Conservation (phyloP, 92 coral and sea anemone genomes). For the Pocillopora meandrina region DNA sequence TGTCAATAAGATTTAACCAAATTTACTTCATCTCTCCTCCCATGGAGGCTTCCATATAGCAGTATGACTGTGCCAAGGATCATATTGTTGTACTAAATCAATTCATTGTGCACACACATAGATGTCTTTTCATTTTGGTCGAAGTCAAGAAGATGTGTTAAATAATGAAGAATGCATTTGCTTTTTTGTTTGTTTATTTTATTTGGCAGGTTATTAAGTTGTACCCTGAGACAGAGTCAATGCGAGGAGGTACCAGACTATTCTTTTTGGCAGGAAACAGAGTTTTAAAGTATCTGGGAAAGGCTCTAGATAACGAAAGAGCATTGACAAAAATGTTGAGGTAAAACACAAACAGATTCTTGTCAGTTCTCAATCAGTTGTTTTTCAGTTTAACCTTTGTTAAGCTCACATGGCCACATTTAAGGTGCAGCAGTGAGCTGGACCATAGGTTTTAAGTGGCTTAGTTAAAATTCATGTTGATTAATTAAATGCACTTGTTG, state of each 20-base stretch:
- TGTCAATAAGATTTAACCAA: no score
- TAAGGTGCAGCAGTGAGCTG: no score
- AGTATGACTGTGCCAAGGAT: no score
- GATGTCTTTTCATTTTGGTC: no score
- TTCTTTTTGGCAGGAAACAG: slow-evolving; percentile 90
- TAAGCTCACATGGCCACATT: neutral
- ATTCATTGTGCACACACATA: no score
- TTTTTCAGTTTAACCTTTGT: neutral
- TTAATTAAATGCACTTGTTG: neutral
- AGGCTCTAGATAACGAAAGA: slow-evolving; percentile 85
- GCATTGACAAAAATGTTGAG: slow-evolving; percentile 82
- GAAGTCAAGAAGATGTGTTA: no score
- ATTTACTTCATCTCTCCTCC: no score
- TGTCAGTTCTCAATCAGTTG: neutral
- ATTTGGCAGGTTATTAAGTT: slow-evolving; percentile 79
- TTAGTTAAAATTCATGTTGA: neutral
- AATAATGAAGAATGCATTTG: neutral
- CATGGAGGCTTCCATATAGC: no score
- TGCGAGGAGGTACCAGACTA: slow-evolving; percentile 84
- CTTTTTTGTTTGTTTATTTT: neutral
- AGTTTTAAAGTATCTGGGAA: slow-evolving; percentile 79
- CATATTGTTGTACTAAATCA: no score
- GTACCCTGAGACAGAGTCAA: slow-evolving; percentile 83
- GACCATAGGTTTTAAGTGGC: no score
- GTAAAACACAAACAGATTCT: slow-evolving; percentile 27